Evolutionary conservation across 2,113 vertebrate species (phyloP).

Genomic region (Empidonax alnorum): DNA sequence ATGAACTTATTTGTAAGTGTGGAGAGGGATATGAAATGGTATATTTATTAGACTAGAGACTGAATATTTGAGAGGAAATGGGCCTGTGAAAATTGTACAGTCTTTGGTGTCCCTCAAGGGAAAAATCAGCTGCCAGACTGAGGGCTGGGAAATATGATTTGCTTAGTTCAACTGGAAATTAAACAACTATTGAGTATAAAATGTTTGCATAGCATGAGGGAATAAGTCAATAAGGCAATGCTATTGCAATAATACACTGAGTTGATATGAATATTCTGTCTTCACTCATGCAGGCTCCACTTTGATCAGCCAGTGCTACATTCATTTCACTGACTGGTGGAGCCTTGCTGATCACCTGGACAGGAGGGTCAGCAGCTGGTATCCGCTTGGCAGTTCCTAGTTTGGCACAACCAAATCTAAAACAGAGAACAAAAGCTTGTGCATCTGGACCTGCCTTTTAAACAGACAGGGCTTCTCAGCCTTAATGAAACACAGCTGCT

Average conservation of each 20-base stretch:
- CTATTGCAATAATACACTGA: not conserved
- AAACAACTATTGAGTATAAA: not conserved
- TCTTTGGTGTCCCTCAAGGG: not conserved
- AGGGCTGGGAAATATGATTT: not conserved
- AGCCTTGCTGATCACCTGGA: not conserved
- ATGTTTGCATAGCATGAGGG: not conserved
- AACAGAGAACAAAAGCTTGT: not conserved
- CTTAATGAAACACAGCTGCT: not conserved
- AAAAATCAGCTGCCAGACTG: not conserved
- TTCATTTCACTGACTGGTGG: not conserved
- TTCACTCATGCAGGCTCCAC: not conserved
- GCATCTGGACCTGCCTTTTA: not conserved
- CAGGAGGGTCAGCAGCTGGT: not conserved
- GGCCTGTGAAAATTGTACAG: not conserved
- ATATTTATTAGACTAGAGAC: not conserved
- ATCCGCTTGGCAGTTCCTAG: not conserved
- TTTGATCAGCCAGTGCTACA: not conserved
- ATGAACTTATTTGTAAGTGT: not conserved
- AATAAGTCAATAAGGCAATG: not conserved
- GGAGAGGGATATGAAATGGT: not conserved
- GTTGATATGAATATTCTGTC: not conserved
- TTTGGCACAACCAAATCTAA: not conserved
- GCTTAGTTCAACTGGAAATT: not conserved
- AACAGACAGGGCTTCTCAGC: not conserved
- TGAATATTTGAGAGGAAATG: not conserved